These are phyloP conservation scores for Gymnopithys bicolor DNA, from an alignment of 2,797 vertebrate genomes.

Conservation along the genomic window DNA sequence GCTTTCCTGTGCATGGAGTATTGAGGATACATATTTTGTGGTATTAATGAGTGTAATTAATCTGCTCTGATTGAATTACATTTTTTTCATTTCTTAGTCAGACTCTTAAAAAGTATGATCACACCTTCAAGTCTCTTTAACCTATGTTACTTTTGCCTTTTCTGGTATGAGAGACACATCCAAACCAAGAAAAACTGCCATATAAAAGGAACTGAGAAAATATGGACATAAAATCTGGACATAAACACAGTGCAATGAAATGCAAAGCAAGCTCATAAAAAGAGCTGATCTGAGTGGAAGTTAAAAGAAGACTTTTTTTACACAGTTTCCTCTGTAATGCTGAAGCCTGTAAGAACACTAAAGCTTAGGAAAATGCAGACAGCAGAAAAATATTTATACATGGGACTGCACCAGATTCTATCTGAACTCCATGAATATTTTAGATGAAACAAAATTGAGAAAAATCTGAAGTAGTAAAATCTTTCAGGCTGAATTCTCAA, in stretches of 20 bases:
- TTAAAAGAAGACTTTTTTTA: neutral
- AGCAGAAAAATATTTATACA: neutral
- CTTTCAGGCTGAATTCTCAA: neutral
- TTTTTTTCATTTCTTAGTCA: neutral
- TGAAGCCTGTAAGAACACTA: neutral
- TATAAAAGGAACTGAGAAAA: neutral
- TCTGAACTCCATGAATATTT: neutral
- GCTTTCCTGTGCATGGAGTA: neutral
- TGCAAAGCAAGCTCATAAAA: constrained; percentile 9
- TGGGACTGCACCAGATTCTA: neutral
- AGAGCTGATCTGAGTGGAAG: neutral
- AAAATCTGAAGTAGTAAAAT: neutral
- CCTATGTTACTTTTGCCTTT: neutral
- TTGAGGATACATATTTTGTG: neutral
- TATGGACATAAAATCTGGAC: neutral
- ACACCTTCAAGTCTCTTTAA: neutral
- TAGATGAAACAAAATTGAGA: neutral
- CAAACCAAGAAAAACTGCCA: neutral
- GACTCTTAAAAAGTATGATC: neutral
- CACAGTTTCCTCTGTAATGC: neutral
- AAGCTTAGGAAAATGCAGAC: neutral
- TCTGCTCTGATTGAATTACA: neutral
- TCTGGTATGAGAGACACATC: neutral
- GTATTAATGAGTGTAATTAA: neutral
- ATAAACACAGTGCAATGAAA: neutral